Percentiles rank a stretch among this genome's conserved stretches.
Conservation (phyloP, 1,140 invertebrate species). For the Eueides isabella region DNA sequence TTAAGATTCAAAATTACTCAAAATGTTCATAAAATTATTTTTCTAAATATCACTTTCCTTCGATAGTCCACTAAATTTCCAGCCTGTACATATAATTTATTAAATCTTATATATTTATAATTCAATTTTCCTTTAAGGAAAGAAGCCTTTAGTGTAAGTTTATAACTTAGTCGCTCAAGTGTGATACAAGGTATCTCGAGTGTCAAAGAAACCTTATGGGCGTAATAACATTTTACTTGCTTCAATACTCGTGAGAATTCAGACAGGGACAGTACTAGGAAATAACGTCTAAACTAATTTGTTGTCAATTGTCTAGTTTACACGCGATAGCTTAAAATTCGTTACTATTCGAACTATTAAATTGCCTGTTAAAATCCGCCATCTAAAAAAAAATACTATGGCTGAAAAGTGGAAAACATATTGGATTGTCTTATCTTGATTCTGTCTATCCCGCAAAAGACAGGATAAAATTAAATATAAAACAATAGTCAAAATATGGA, state of each 20-base stretch:
- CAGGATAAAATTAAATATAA: too few species aligned
- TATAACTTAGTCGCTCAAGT: slow-evolving; percentile 48
- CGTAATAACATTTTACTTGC: slow-evolving; percentile 23
- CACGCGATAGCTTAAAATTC: neutral
- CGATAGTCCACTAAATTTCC: neutral
- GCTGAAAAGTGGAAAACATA: too few species aligned
- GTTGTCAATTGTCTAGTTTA: neutral
- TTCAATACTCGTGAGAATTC: slow-evolving; percentile 22
- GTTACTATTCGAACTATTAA: too few species aligned
- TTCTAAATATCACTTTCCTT: too few species aligned
- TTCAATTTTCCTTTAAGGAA: neutral
- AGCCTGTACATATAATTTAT: neutral
- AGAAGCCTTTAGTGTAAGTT: slow-evolving; percentile 24
- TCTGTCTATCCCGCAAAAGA: too few species aligned
- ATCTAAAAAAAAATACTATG: neutral
- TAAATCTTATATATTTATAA: neutral
- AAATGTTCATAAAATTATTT: too few species aligned
- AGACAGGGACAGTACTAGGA: neutral
- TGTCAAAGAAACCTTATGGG: slow-evolving; percentile 53
- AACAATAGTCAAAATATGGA: too few species aligned
- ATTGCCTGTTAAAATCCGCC: too few species aligned
- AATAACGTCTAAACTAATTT: neutral
- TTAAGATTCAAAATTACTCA: too few species aligned
- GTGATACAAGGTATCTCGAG: slow-evolving; percentile 57
- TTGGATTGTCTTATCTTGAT: too few species aligned